Conservation (phyloP, 2,797 vertebrate genomes). For the Ctenochaetus hawaiiensis region DNA sequence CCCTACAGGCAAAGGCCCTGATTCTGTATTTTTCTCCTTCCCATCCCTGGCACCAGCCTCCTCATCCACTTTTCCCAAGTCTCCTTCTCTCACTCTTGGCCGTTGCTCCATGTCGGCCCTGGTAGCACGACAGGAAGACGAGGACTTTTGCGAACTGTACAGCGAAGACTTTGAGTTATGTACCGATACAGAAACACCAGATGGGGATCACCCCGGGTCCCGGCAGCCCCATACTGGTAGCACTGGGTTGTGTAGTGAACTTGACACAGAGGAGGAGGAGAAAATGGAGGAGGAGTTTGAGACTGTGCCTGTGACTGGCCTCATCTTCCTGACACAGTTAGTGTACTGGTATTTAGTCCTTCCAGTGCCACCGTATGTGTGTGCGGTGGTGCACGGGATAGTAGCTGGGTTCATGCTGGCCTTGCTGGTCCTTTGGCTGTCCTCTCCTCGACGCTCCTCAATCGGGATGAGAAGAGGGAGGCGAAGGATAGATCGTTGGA, state of each 20-base stretch:
- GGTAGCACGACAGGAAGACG: constrained; percentile 93
- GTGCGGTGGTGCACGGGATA: constrained; percentile 90
- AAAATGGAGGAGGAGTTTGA: constrained; percentile 78
- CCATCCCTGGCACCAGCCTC: constrained; percentile 76
- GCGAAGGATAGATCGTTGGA: constrained; percentile 80
- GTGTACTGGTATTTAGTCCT: constrained; percentile 94
- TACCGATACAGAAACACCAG: constrained; percentile 88
- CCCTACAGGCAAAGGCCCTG: constrained; percentile 72
- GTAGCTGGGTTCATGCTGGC: constrained; percentile 94
- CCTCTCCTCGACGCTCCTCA: constrained; percentile 80
- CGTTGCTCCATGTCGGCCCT: constrained; percentile 93
- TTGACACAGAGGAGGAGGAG: constrained; percentile 85
- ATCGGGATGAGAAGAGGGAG: constrained; percentile 71
- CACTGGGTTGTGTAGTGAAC: constrained; percentile 86
- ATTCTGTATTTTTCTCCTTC: constrained; percentile 86
- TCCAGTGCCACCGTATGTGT: constrained; percentile 91
- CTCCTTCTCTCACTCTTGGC: constrained; percentile 88
- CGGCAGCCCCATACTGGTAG: constrained; percentile 89
- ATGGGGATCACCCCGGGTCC: constrained; percentile 79
- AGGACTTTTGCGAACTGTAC: constrained; percentile 96
- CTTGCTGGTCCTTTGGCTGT: constrained; percentile 92
- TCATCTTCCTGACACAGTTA: constrained; percentile 87
- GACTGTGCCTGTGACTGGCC: constrained; percentile 86
- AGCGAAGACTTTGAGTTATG: constrained; percentile 92
- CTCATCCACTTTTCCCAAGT: constrained; percentile 60